phyloP scores from a whole-genome alignment of 2,797 vertebrate genomes.

The Coregonus suidteri region DNA sequence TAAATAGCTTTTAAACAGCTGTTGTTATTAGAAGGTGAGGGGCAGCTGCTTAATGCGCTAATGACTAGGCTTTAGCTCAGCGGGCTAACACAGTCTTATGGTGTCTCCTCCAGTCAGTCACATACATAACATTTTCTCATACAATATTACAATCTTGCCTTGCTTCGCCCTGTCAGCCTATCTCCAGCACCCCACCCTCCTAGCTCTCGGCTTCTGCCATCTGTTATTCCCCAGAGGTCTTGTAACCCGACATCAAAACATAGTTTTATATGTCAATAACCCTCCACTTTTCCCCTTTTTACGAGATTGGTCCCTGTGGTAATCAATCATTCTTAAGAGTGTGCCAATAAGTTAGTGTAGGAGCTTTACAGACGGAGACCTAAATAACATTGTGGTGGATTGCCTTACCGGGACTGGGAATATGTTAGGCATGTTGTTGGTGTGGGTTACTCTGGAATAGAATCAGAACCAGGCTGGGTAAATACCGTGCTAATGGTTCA shows the following conservation, averaged over 20 bases:
- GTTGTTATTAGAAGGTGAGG: conserved; percentile 73
- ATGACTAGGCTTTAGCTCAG: conserved; percentile 31
- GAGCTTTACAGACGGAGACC: conserved; percentile 48
- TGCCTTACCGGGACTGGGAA: conserved; percentile 62
- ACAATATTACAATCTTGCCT: conserved; percentile 57
- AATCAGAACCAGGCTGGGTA: conserved; percentile 67
- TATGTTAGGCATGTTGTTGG: conserved; percentile 60
- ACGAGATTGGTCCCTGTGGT: conserved; percentile 45
- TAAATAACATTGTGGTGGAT: conserved; percentile 62
- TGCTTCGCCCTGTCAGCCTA: conserved; percentile 9
- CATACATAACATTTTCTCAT: neutral
- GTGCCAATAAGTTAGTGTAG: conserved; percentile 71
- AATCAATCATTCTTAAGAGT: conserved; percentile 72
- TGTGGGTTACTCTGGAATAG: conserved; percentile 67
- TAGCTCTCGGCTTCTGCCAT: conserved; percentile 40
- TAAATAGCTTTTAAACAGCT: conserved; percentile 67
- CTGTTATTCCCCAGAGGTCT: conserved; percentile 69
- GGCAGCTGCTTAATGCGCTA: conserved; percentile 48
- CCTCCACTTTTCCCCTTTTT: conserved; percentile 43
- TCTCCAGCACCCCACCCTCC: conserved; percentile 5
- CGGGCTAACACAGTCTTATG: neutral
- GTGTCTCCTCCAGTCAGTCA: conserved; percentile 19
- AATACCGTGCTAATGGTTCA: conserved; percentile 67
- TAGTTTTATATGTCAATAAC: conserved; percentile 70
- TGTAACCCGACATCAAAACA: conserved; percentile 65